Evolutionary conservation across 2,888 invertebrate genomes (phyloP).

Genomic region (Chloroclystis v-ata): DNA sequence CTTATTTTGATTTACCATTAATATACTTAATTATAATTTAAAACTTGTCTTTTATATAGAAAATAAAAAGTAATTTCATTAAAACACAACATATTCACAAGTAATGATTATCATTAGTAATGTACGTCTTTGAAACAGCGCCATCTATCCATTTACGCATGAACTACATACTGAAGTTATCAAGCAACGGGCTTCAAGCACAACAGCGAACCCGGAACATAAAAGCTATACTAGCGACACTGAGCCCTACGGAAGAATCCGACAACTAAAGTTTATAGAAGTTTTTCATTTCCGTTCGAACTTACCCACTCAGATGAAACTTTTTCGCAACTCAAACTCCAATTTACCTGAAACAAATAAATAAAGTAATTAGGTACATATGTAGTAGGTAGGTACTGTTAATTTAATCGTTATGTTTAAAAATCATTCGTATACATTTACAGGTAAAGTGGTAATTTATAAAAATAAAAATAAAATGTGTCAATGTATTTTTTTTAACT

Average conservation of each 20-base stretch:
- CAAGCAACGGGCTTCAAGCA: conserved; percentile 20
- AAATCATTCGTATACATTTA: no score
- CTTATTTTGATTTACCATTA: no score
- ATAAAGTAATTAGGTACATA: not conserved
- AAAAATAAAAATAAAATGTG: no score
- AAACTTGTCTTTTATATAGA: no score
- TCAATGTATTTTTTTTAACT: no score
- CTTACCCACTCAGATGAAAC: conserved; percentile 11
- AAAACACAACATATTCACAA: no score
- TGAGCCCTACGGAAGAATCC: conserved; percentile 19
- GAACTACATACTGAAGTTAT: conserved; percentile 29
- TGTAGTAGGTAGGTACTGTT: no score
- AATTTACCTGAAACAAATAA: conserved; percentile 25
- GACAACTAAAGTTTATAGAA: conserved; percentile 43
- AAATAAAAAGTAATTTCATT: no score
- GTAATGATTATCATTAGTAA: no score
- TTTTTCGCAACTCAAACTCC: not conserved
- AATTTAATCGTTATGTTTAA: no score
- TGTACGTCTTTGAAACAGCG: conserved; percentile 25
- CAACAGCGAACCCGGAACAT: conserved; percentile 32
- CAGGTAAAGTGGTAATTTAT: no score
- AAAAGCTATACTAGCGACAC: conserved; percentile 39
- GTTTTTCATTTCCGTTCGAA: conserved; percentile 13
- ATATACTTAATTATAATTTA: no score
- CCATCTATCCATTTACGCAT: conserved; percentile 37